Conservation (phyloP, 1,140 invertebrate genomes). For the Trichoplusia ni region DNA sequence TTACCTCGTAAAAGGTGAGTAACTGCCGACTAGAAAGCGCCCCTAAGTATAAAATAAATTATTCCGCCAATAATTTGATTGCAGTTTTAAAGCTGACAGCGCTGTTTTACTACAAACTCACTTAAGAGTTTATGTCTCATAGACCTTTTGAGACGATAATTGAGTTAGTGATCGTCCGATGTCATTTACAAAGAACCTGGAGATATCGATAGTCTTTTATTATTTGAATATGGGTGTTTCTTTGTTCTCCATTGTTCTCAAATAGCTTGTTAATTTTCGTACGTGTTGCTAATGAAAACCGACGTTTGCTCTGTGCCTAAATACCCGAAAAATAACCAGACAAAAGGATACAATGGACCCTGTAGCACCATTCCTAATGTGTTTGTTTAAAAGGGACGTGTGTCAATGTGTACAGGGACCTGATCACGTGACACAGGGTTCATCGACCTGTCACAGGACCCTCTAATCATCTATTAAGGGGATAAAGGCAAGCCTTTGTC, state of each 20-base stretch:
- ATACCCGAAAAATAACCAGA: not conserved
- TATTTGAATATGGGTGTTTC: not conserved
- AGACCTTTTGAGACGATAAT: constrained; percentile 19
- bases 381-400: constrained; percentile 37
- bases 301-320: not conserved
- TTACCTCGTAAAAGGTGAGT: constrained; percentile 64
- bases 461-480: constrained; percentile 30
- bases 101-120: constrained; percentile 13
- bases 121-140: constrained; percentile 6
- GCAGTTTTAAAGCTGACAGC: constrained; percentile 33
- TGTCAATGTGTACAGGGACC: constrained; percentile 40
- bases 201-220: not conserved
- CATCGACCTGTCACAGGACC: constrained; percentile 21
- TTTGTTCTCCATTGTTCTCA: too few relatives aligned
- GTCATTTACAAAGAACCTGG: not conserved
- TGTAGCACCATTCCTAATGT: constrained; percentile 4
- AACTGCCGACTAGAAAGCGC: constrained; percentile 41
- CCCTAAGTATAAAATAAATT: constrained; percentile 42
- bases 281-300: not conserved
- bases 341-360: constrained; percentile 13
- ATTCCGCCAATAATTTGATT: constrained; percentile 42
- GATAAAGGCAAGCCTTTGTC: constrained; percentile 33
- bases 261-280: too few relatives aligned
- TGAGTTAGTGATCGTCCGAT: constrained; percentile 1
- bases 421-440: constrained; percentile 23